Base-by-base conservation (phyloP, 2,888 invertebrate species). In the Balanococcus diminutus region DNA sequence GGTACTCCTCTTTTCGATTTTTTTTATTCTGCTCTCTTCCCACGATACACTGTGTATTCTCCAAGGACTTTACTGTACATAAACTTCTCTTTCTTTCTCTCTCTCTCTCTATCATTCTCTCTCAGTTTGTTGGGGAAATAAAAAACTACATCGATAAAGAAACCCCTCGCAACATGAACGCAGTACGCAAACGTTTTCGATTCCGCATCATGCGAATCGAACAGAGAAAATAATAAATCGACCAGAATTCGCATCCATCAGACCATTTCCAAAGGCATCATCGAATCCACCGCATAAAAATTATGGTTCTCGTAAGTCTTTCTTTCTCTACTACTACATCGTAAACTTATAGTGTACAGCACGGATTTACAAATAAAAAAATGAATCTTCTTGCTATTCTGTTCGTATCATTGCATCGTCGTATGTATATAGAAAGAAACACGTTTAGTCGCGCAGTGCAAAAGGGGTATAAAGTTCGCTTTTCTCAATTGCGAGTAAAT, bases 191-290 rank as follows among this genome's bases (percentile, higher is more conserved):
- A 22, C 46, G 56, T 56, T 56, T 56, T 56, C 56, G 56, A 56
- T 56, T 22, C 56, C 22, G 22, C 56, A 22, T 56, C 56, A 11
- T 22, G 22, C 9, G 6, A 56, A 56, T 9, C 56, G 56, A 56
- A 56, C 14, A 31, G 14, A 25, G 28, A 67, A 67, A 67, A 67
- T 67, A 67, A 67, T 67, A 67, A 67, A 67, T 67, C 67, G 67
- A 67, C 67, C 67, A 67, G 22, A 28, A 67, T 67, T 67, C 67
- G 28, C 67, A 67, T 67, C 67, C 67, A 67, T 67, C 67, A 67
- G 67, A 67, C 67, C 67, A 67, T 67, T 67, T 67, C 67, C 28
- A 67, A 67, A 67, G 19, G 28, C 67, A 67, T 28, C 67, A 67
- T 67, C 67, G 67, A 67, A 11, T 67, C 28, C 8, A 28, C 11